Evolutionary conservation across 2,888 invertebrate species (phyloP), one percentile per base, ranked within the genome.

Genomic region (Orgyia antiqua): DNA sequence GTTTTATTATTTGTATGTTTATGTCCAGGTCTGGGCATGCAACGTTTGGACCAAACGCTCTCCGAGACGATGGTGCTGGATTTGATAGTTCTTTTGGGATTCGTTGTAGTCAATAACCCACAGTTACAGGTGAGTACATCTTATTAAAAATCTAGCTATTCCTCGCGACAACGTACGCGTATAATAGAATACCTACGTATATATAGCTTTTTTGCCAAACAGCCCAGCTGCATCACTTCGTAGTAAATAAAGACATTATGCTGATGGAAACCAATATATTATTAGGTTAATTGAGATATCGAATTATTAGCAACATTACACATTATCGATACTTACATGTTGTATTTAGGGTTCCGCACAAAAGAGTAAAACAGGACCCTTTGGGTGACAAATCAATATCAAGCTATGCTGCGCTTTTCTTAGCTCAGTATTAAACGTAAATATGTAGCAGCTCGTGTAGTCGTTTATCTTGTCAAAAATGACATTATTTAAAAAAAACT

Each of bases 61-160:
- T 89, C 70, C 65, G 90, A 73, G 87, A 89, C 58, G 1, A 89
- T 96, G 51, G 90, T 96, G 36, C 89, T 93, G 61, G 93, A 94
- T 60, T 90, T 95, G 31, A 93, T 96, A 51, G 88, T 90, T 18
- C 89, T 94, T 28, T 90, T 95, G 21, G 96, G 96, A 8, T 94
- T 93, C 78, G 95, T 96, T 60, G 92, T 94, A 13, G 91, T 94
- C 32, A 90, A 92, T 58, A 93, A 95, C 67, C 84, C 77, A 0
- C 69, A 71, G 28, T 30, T 82, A 2, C 82, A 78, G 64, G 84
- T 83, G 11, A 58, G 65, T 13, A 24, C 13, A 23, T 23, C 4
- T 23, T 23, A 11, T 23, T n/a, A n/a, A n/a, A n/a, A n/a, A n/a
- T n/a, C n/a, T 18, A 8, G 8, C 18, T 18, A 15, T 15, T 15